phyloP scores from a whole-genome alignment of 2,888 invertebrate species.

The Xanthorhoe designata region DNA sequence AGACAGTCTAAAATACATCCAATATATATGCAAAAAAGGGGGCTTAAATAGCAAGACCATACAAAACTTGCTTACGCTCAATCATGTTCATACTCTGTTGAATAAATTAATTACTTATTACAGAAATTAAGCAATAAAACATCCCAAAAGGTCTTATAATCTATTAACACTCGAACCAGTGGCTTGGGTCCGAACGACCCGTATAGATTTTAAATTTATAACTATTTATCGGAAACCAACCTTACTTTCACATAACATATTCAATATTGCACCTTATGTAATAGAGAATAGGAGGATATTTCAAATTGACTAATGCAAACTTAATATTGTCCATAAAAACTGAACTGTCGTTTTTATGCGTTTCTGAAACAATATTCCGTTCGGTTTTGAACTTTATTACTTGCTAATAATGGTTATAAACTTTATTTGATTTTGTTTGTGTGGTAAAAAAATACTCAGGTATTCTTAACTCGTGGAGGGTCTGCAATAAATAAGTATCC shows the following conservation, averaged over 20 bases:
- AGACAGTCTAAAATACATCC: no score
- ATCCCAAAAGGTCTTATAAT: slow-evolving; percentile 51
- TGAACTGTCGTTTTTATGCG: slow-evolving; percentile 32
- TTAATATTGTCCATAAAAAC: slow-evolving; percentile 33
- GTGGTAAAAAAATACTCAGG: slow-evolving; percentile 52
- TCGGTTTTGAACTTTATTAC: slow-evolving; percentile 46
- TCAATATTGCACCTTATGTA: slow-evolving; percentile 13
- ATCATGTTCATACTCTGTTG: slow-evolving; percentile 15
- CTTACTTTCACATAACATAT: slow-evolving; percentile 9
- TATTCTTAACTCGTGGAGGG: slow-evolving; percentile 76
- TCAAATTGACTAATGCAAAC: not conserved
- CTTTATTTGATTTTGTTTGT: slow-evolving; percentile 28
- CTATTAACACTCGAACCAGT: slow-evolving; percentile 80
- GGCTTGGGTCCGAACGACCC: slow-evolving; percentile 64
- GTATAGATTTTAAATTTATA: slow-evolving; percentile 77
- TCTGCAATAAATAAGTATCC: slow-evolving; percentile 82
- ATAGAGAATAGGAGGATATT: slow-evolving; percentile 1
- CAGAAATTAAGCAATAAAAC: slow-evolving; percentile 61
- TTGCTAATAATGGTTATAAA: slow-evolving; percentile 33
- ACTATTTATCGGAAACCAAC: slow-evolving; percentile 56
- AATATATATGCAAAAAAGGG: not conserved
- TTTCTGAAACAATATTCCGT: not conserved
- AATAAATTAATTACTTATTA: slow-evolving; percentile 37
- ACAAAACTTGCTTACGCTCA: slow-evolving; percentile 8
- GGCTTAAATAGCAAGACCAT: not conserved